Base-by-base conservation (phyloP, 2,113 vertebrate genomes). In the Perccottus glenii region DNA sequence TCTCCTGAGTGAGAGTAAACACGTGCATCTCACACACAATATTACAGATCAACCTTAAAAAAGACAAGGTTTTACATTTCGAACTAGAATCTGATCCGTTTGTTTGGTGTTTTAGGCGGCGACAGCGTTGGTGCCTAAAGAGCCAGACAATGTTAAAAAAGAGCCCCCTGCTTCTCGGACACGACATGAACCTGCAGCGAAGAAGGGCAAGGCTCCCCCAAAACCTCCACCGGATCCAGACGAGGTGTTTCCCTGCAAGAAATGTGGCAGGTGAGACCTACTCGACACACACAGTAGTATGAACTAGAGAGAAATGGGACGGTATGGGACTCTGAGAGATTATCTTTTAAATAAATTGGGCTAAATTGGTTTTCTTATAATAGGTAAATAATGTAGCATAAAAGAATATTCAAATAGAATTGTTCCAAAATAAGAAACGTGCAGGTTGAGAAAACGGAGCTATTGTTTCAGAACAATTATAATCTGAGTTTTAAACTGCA, bases 201-300 rank as follows among this genome's bases (percentile, higher is more conserved):
- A 95, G 91, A 94, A 94, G 89, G 82, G 56, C 82, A 84, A 80
- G 60, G 69, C 88, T 3, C 57, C 88, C 0, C 6, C 80, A 0
- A 96, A 97, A 85, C 85, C 72, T 3, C 93, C 92, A 19, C 93
- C 88, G 61, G 95, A 94, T 53, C 94, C 94, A 14, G 96, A 98
- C 40, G 95, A 93, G 38, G 88, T 93, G 0, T 99, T 99, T 87
- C 98, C 98, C 4, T 99, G 98, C 91, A 99, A 98, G 93, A 99
- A 99, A 81, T 99, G 98, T 75, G 94, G 92, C 90, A 96, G 97
- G 98, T 98, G 60, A 7, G 11, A 1, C 4, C 3, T 32, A 9
- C 4, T 9, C 10, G 9, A 11, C 5, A 5, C 33, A 44, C 14
- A 7, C 5, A 51, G 6, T 2, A 43, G 42, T 27, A 27, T 3